phyloP scores from a whole-genome alignment of 2,113 vertebrate genomes.

The Python bivittatus region DNA sequence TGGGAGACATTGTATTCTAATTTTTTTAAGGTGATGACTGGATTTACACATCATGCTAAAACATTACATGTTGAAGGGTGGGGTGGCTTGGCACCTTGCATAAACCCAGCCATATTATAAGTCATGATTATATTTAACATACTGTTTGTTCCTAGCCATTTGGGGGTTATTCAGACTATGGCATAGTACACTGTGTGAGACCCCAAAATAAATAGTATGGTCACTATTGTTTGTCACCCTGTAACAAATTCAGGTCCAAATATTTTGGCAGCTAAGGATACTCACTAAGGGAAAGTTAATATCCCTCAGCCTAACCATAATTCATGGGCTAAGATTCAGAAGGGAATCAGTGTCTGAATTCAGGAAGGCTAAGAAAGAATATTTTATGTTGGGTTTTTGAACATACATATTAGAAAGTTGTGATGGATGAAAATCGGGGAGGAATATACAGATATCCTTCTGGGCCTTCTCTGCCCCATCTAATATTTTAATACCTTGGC shows the following conservation, averaged over 20 bases:
- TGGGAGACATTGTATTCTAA: background rate
- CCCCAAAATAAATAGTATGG: background rate
- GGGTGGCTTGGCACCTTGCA: background rate
- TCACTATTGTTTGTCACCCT: background rate
- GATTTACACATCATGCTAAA: background rate
- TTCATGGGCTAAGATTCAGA: background rate
- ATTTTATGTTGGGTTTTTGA: background rate
- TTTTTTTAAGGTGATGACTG: background rate
- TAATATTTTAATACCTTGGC: background rate
- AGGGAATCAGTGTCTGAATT: background rate
- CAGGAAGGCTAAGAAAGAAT: background rate
- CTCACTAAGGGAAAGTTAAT: background rate
- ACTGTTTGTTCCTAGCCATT: background rate
- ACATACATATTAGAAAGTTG: background rate
- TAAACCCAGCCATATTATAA: background rate
- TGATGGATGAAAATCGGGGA: background rate
- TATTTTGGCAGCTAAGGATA: background rate
- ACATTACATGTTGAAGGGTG: background rate
- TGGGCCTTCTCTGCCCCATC: background rate
- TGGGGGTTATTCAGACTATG: background rate
- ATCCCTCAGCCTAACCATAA: background rate
- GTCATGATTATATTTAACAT: background rate
- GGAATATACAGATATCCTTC: background rate
- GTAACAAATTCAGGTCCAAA: background rate
- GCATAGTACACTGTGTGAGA: background rate